Evolutionary conservation across 2,888 invertebrate species (phyloP).

Genomic region (Synanthedon myopaeformis): DNA sequence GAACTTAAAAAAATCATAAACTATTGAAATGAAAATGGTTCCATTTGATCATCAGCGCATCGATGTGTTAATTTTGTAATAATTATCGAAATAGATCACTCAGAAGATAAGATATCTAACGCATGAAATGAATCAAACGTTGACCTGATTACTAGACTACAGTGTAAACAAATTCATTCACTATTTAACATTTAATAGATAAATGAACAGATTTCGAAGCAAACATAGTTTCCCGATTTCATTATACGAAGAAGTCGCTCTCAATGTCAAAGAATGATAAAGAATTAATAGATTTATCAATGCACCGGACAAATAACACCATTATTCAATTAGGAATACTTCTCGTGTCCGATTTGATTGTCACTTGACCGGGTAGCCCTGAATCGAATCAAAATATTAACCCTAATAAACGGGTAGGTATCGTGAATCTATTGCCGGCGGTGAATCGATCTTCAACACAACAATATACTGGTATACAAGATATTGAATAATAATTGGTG

Average conservation of each 20-base stretch:
- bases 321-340: constrained; percentile 49
- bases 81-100: no score
- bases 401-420: constrained; percentile 32
- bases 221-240: not conserved
- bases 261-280: no score
- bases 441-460: constrained; percentile 17
- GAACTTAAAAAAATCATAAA: no score
- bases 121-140: constrained; percentile 30
- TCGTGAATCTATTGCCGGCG: constrained; percentile 22
- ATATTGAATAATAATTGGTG: constrained; percentile 69
- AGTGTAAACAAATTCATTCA: constrained; percentile 14
- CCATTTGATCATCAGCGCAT: no score
- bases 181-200: not conserved
- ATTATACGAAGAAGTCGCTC: no score
- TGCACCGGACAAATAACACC: constrained; percentile 32
- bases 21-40: no score
- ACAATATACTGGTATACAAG: constrained; percentile 12
- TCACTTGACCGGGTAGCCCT: constrained; percentile 49
- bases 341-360: constrained; percentile 33
- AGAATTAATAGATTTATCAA: constrained; percentile 17
- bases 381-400: constrained; percentile 41
- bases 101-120: constrained; percentile 12
- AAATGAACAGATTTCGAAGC: not conserved
- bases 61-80: no score
- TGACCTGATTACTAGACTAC: constrained; percentile 28